Evolutionary conservation across 2,888 invertebrate genomes (phyloP), one percentile per base, ranked within the genome.

Genomic region (Teleiodes luculella): DNA sequence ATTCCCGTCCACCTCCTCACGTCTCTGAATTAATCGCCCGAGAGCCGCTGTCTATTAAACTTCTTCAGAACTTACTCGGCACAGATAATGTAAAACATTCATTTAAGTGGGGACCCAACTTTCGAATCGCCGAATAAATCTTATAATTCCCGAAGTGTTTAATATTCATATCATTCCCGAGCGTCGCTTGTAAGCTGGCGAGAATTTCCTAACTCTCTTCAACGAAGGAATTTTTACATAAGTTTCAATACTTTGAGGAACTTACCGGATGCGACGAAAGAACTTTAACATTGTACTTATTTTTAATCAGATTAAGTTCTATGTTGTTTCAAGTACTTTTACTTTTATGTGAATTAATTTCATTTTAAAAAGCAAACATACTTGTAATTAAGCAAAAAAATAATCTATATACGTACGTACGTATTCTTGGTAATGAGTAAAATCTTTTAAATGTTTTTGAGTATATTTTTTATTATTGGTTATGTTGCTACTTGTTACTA

Each of bases 41-140:
- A 81, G 80, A 87, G 80, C 81, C 79, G 69, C 71, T 82, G 80
- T 82, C 89, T 86, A 86, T 87, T 83, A 85, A 88, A 88, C 81
- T 88, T 86, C 83, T 83, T 84, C 76, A 72, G 78, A 78, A 86
- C 76, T 89, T 86, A 82, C 85, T 80, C 83, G 85, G 80, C 80
- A 67, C 72, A 84, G 88, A 88, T 88, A 88, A 87, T 87, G 87
- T 89, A 84, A 89, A 88, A 89, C 88, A 88, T 88, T 88, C 86
- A 88, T 89, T 89, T 86, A 84, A 83, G 85, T 85, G 80, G 80
- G 75, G 73, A 68, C 70, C 77, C 68, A 84, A 86, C 77, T 87
- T 88, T 72, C 70, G 72, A 84, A 84, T 86, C 72, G 84, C 75
- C 79, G 81, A 77, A 84, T 89, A 88, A 89, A 88, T 89, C 87